Evolutionary conservation across 2,797 vertebrate species (phyloP).

Genomic region (Poecilia velifera): DNA sequence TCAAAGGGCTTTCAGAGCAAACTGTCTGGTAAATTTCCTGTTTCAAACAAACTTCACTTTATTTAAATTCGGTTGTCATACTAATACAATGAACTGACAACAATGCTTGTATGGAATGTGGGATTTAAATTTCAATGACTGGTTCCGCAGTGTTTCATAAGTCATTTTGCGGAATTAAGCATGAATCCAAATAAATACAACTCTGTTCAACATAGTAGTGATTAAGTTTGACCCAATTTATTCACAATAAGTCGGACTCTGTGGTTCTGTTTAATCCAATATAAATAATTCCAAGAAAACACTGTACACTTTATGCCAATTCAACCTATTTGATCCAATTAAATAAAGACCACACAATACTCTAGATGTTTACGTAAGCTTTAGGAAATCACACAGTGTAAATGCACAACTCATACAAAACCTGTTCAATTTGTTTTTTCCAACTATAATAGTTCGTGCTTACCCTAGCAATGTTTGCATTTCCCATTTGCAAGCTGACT

Average conservation of each 20-base stretch:
- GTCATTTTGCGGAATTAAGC: neutral
- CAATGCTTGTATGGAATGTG: neutral
- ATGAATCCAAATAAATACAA: neutral
- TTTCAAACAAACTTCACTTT: constrained; percentile 31
- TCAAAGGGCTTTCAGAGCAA: constrained; percentile 9
- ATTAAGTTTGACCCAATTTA: neutral
- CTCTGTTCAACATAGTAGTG: neutral
- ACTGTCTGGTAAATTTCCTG: constrained; percentile 14
- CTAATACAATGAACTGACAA: neutral
- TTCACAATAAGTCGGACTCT: neutral
- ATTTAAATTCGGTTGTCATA: neutral
- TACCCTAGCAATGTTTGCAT: constrained; percentile 26
- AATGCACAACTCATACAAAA: constrained; percentile 32
- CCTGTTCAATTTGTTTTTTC: constrained; percentile 19
- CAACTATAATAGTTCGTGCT: constrained; percentile 35
- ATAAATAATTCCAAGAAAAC: neutral
- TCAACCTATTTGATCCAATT: neutral
- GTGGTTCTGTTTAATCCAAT: no score
- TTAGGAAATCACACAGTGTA: neutral
- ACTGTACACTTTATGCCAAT: neutral
- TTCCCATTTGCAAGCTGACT: constrained; percentile 45
- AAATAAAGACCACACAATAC: neutral
- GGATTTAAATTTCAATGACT: neutral
- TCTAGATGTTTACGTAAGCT: constrained; percentile 19
- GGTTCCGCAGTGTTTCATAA: neutral